Base-by-base conservation (phyloP, 2,113 vertebrate species). In the Brachirus orientalis region DNA sequence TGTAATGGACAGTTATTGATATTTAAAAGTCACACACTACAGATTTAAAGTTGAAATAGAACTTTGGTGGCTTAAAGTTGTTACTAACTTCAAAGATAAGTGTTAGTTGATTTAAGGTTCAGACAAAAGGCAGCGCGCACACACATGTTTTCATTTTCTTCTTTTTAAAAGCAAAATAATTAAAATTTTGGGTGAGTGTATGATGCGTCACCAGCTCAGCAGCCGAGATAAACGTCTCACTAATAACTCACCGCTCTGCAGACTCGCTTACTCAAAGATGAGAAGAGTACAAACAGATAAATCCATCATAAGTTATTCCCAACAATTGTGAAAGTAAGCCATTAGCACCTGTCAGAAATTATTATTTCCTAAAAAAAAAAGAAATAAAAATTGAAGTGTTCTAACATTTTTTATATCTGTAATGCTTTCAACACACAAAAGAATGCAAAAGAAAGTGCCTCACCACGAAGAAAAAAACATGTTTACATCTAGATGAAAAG, bases 401-500 rank as follows among this genome's bases (percentile, higher is more conserved):
- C 48, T 4, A 52, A 8, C 7, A 8, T 22, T 22, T 58, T 22
- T 43, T 22, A 11, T 28, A 58, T 44, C 19, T 28, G 11, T 17
- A 44, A 44, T n/a, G n/a, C 44, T 44, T 20, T 22, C 5, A 44
- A n/a, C 2, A 43, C 8, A 3, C 10, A 58, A 44, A 47, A 18
- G 6, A 37, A 61, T 60, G 43, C 16, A 33, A 50, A n/a, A n/a
- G n/a, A n/a, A 50, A 20, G 36, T 19, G 45, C 48, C 19, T 50
- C 59, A 38, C 17, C 19, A 17, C 3, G 38, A 13, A 44, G 53
- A 58, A 47, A n/a, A 63, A 22, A 58, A 40, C 40, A 16, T 72
- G 51, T 77, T 72, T 73, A 73, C 50, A 69, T 19, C 48, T 12
- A 20, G 16, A 56, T 45, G 11, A 54, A 38, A 5, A 69, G 65